Conservation (phyloP, 2,113 vertebrate species). For the Microtus ochrogaster region DNA sequence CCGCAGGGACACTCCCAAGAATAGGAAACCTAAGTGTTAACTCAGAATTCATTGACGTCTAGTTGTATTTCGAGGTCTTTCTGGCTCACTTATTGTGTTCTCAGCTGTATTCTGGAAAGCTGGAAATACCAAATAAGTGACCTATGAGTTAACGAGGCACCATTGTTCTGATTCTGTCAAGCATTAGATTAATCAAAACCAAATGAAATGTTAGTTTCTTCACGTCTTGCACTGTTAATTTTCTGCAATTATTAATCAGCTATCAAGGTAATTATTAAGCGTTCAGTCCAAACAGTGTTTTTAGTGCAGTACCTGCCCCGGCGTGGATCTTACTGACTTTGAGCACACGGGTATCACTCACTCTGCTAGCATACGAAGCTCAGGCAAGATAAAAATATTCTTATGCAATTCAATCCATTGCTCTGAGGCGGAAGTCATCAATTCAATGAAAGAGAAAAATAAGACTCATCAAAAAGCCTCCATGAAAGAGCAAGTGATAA, state of each 20-base stretch:
- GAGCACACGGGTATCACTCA: background rate
- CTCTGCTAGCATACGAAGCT: background rate
- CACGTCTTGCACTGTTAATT: conserved; percentile 71
- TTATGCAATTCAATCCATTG: background rate
- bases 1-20: background rate
- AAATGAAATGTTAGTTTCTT: conserved; percentile 61
- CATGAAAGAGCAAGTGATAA: conserved; percentile 50
- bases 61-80: conserved; percentile 15
- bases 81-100: conserved; percentile 43
- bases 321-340: background rate
- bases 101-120: conserved; percentile 47
- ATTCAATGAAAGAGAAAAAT: background rate
- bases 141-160: conserved; percentile 55
- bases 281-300: conserved; percentile 48
- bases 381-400: conserved; percentile 30
- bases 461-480: background rate
- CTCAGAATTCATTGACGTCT: background rate
- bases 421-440: background rate
- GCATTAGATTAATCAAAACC: conserved; percentile 73
- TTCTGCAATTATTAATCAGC: conserved; percentile 61
- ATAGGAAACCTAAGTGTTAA: background rate
- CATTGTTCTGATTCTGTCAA: conserved; percentile 71
- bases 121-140: conserved; percentile 66
- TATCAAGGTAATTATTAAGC: conserved; percentile 66
- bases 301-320: conserved; percentile 29